These are phyloP conservation scores for Mus musculus DNA, from an alignment of 2,113 vertebrate species.

Conservation along the genomic window DNA sequence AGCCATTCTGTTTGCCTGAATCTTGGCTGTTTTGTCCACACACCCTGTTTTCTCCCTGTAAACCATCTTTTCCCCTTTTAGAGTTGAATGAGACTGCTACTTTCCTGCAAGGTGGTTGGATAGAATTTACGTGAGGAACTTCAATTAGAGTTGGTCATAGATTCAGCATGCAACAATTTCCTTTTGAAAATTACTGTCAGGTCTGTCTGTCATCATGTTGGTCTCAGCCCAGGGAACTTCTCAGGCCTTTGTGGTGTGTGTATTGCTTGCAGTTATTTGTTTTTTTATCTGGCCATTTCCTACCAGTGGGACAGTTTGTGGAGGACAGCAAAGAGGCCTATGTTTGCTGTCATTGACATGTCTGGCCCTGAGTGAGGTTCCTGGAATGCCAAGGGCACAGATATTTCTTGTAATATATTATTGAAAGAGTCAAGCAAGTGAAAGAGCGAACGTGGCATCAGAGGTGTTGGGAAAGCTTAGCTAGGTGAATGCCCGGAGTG, in stretches of 20 bases:
- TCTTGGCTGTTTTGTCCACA: neutral
- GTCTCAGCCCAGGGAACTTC: neutral
- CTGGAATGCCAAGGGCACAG: neutral
- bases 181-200: neutral
- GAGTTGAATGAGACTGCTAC: neutral
- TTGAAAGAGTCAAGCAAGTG: neutral
- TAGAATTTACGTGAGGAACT: neutral
- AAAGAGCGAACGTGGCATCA: neutral
- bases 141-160: neutral
- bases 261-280: neutral
- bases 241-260: neutral
- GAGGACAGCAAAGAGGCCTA: neutral
- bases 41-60: neutral
- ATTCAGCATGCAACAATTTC: neutral
- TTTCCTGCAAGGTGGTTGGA: neutral
- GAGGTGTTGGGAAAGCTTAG: neutral
- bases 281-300: neutral
- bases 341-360: neutral
- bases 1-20: neutral
- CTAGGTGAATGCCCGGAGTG: neutral
- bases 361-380: neutral
- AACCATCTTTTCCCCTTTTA: neutral
- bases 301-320: neutral
- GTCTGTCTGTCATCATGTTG: neutral
- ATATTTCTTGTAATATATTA: neutral